Percentiles rank a stretch among this genome's conserved stretches.
Evolutionary conservation across 2,797 vertebrate genomes (phyloP).

Genomic region (Allobates femoralis): DNA sequence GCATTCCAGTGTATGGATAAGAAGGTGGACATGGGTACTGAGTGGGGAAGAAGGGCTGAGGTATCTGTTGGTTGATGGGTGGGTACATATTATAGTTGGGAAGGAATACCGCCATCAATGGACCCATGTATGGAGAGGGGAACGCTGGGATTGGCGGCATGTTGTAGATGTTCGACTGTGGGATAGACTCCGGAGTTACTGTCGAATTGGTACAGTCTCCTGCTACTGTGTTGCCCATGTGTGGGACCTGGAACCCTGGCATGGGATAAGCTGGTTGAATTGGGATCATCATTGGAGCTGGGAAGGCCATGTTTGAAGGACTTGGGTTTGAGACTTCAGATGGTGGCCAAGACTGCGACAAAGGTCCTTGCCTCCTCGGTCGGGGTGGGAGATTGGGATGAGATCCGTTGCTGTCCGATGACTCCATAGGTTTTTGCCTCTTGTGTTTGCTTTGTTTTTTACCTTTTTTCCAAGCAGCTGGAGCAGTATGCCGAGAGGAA

Average conservation of each 20-base stretch:
- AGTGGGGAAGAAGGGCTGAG: slow-evolving; percentile 66
- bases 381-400: slow-evolving; percentile 48
- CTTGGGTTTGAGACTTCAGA: slow-evolving; percentile 73
- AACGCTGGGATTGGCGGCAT: slow-evolving; percentile 67
- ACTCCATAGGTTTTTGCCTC: slow-evolving; percentile 76
- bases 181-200: not conserved
- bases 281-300: slow-evolving; percentile 68
- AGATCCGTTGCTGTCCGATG: slow-evolving; percentile 72
- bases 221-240: slow-evolving; percentile 28
- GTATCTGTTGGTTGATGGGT: slow-evolving; percentile 69
- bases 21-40: slow-evolving; percentile 66
- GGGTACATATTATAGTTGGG: slow-evolving; percentile 75
- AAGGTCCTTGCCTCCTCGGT: slow-evolving; percentile 62
- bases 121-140: slow-evolving; percentile 70
- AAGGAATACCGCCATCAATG: slow-evolving; percentile 80
- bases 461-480: slow-evolving; percentile 72
- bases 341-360: slow-evolving; percentile 70
- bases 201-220: slow-evolving; percentile 27
- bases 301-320: slow-evolving; percentile 64
- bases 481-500: slow-evolving; percentile 68
- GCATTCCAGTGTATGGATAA: slow-evolving; percentile 51
- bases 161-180: slow-evolving; percentile 54
- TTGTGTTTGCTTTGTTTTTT: slow-evolving; percentile 78
- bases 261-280: slow-evolving; percentile 69
- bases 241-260: slow-evolving; percentile 54